Evolutionary conservation across 2,888 invertebrate genomes (phyloP), one percentile per base, ranked within the genome.

Genomic region (Nymphalis polychloros): DNA sequence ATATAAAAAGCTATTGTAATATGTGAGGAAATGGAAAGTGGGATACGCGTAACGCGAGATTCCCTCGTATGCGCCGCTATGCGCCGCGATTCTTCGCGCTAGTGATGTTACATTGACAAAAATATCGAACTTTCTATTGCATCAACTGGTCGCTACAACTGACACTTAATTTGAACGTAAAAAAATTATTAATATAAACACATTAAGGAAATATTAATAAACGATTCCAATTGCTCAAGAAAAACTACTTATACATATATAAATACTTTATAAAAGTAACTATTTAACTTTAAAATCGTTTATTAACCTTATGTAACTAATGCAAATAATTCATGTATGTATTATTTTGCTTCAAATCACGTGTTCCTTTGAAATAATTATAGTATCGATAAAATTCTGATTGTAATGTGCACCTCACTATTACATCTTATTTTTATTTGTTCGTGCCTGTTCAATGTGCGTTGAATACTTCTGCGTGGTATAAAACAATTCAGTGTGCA

Each of bases 31-130:
- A 89, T 83, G 85, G 89, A 88, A 88, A 90, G 88, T 87, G 81
- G 83, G 76, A 83, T 84, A 80, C 82, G 89, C 88, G 90, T 90
- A 89, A 90, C 87, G 85, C 88, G 81, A 88, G 88, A 84, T 84
- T 83, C 85, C 80, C 77, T 80, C 80, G 86, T 86, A 86, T 87
- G 87, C 86, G 84, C 78, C 77, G 87, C 85, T 85, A 88, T 90
- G 87, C 84, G 55, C 31, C 78, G 50, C 50, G 79, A 84, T 88
- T 85, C 82, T 77, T 73, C 74, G 67, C 68, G 77, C 76, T 84
- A 88, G 88, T 70, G 85, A 76, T 76, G 84, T 31, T 1, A 16
- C 8, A 17, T 17, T 23, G 31, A 31, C 16, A 27, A 31, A 55
- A n/a, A 31, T 55, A 31, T 55, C 31, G 53, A 55, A 31, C 8